Evolutionary conservation across 2,113 vertebrate species (phyloP), one percentile per base, ranked within the genome.

Genomic region (Psittacula cyanocephala): DNA sequence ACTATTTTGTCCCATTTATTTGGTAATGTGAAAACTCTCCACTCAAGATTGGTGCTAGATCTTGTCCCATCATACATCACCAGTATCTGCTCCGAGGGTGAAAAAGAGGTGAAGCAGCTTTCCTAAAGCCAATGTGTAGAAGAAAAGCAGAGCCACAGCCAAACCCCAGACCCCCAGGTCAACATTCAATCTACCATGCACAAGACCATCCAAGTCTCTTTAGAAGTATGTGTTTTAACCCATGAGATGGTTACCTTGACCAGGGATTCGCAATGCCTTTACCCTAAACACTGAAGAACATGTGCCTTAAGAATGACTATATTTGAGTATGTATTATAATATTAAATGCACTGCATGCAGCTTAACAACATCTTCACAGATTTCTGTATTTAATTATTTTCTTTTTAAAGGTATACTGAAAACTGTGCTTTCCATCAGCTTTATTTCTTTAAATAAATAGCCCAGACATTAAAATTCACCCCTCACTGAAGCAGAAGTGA

Each of bases 391-490:
- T 39, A 16, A 8, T 19, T 25, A 18, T 19, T 63, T 24, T n/a
- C 17, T 17, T 86, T 84, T 53, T 19, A 35, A 88, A 89, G 41
- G n/a, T 53, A 33, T 55, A 91, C 19, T n/a, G 43, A 91, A 80
- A 94, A 64, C 35, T 60, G 17, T 67, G 35, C 33, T 91, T 74
- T 77, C 52, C 43, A 52, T 68, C 59, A 59, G 7, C 15, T 8
- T 63, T 64, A 67, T 70, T 37, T 24, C 57, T 82, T 77, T 10
- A 70, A 75, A 80, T 76, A 69, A 69, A 52, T 31, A 92, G 75
- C 79, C 87, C 83, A 82, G 87, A 70, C 60, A 67, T 20, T 57
- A 65, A 77, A 47, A 43, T 93, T 91, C 91, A 90, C 85, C 91
- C 78, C 88, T 85, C 76, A 72, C 7, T 50, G 81, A 87, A 74